These are phyloP conservation scores for Phrynocephalus versicolor DNA, from an alignment of 2,113 vertebrate species.

Conservation along the genomic window DNA sequence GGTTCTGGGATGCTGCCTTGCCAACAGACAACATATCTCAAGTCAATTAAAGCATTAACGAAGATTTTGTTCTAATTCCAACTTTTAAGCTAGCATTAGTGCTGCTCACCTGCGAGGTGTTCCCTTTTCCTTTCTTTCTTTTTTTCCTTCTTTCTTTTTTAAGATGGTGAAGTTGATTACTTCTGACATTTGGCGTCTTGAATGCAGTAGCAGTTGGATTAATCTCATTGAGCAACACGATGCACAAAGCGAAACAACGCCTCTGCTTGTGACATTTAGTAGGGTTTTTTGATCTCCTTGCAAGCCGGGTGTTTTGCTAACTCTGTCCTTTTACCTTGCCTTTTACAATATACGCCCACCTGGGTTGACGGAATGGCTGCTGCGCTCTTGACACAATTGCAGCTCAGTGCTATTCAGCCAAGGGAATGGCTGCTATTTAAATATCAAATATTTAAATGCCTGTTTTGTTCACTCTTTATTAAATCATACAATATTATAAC, in stretches of 20 bases:
- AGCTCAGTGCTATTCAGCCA: neutral
- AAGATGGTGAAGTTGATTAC: conserved; percentile 11
- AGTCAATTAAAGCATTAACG: conserved; percentile 40
- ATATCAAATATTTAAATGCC: conserved; percentile 1
- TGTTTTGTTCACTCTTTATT: neutral
- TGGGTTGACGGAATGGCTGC: neutral
- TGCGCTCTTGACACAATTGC: neutral
- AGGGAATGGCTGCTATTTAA: neutral
- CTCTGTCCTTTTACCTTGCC: neutral
- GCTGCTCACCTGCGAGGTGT: conserved; percentile 26
- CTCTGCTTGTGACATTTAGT: neutral
- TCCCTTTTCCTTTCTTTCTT: too few species aligned
- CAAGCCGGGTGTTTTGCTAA: conserved; percentile 16
- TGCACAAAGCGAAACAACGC: conserved; percentile 34
- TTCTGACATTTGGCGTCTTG: conserved; percentile 40
- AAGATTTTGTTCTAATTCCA: conserved; percentile 41
- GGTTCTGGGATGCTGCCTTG: neutral
- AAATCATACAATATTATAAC: neutral
- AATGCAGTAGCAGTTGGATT: conserved; percentile 39
- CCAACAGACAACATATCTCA: neutral
- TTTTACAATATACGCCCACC: neutral
- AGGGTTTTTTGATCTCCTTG: conserved; percentile 17
- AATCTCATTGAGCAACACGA: conserved; percentile 34
- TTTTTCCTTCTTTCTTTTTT: too few species aligned
- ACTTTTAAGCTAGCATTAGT: conserved; percentile 36